Base-by-base conservation (phyloP, 1,140 invertebrate species). In the Camponotus pennsylvanicus region DNA sequence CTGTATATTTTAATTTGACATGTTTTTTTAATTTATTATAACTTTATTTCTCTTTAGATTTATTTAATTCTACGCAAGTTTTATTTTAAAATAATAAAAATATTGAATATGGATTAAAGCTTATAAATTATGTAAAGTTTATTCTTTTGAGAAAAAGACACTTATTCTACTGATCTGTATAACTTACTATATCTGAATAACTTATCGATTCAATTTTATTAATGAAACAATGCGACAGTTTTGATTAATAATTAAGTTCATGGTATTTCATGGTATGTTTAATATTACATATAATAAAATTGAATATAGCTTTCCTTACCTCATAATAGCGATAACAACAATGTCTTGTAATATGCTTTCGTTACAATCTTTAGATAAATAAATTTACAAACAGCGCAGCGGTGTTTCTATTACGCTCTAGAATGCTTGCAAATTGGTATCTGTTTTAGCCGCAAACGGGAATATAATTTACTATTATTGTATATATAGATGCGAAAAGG, bases 371-470 rank as follows among this genome's bases (percentile, higher is more conserved):
- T 18, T 34, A 13, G 40, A 45, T 21, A 86, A 52, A 13, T 21
- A 13, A 55, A 78, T 57, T 6, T 45, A 32, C 15, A 64, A 37
- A 45, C 55, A 37, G n/a, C 6, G n/a, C 15, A 40, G 52, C 37
- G 64, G 32, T 15, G 8, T 77, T 27, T 27, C 76, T 45, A 64
- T 78, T 69, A 87, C 27, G 27, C 27, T 27, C 27, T 83, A 84
- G 89, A 91, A 84, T 61, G 87, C 55, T 91, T 71, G 85, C 71
- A 89, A 91, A 88, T 89, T 85, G 85, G 91, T 91, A 92, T 92
- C 91, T 92, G 85, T 83, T 59, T 40, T 40, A 75, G 59, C 52
- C 63, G 40, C 75, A 59, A 42, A 70, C 59, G 70, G 52, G 55
- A 78, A 84, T 85, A 89, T 91, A 91, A 92, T 87, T 92, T 88